Conservation (phyloP, 1,140 invertebrate genomes). For the Doryteuthis pealeii region DNA sequence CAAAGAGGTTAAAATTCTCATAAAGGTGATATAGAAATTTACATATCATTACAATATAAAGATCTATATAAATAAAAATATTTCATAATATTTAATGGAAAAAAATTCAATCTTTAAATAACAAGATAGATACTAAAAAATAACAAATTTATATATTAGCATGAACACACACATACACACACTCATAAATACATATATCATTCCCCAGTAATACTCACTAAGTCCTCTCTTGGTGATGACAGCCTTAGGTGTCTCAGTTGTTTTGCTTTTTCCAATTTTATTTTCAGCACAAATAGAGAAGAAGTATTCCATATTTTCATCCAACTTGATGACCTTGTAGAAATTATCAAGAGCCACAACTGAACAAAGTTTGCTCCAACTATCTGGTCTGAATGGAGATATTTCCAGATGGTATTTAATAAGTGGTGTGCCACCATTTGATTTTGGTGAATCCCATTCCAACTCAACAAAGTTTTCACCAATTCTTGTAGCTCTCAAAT, state of each 20-base stretch:
- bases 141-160: too few relatives aligned
- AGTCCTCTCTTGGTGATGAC: conserved; percentile 71
- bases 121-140: too few relatives aligned
- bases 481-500: conserved; percentile 87
- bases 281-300: conserved; percentile 96
- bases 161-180: too few relatives aligned
- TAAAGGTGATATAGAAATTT: too few relatives aligned
- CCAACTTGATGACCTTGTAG: conserved; percentile 71
- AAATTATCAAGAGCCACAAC: conserved; percentile 32
- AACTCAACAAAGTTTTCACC: conserved; percentile 92
- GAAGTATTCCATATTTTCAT: conserved; percentile 90
- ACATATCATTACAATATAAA: too few relatives aligned
- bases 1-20: too few relatives aligned
- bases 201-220: not conserved
- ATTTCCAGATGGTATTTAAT: conserved; percentile 61
- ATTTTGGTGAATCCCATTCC: conserved; percentile 86
- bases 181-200: too few relatives aligned
- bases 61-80: too few relatives aligned
- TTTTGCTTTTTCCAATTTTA: conserved; percentile 86
- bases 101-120: too few relatives aligned
- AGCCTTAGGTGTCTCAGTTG: conserved; percentile 75
- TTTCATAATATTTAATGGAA: too few relatives aligned
- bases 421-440: conserved; percentile 91
- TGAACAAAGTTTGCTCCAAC: conserved; percentile 49
- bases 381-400: conserved; percentile 32